A percentile compares a stretch with the other conserved stretches of the same genome.
These are phyloP conservation scores for Cyprinella venusta DNA, from an alignment of 2,797 vertebrate species.

Conservation along the genomic window DNA sequence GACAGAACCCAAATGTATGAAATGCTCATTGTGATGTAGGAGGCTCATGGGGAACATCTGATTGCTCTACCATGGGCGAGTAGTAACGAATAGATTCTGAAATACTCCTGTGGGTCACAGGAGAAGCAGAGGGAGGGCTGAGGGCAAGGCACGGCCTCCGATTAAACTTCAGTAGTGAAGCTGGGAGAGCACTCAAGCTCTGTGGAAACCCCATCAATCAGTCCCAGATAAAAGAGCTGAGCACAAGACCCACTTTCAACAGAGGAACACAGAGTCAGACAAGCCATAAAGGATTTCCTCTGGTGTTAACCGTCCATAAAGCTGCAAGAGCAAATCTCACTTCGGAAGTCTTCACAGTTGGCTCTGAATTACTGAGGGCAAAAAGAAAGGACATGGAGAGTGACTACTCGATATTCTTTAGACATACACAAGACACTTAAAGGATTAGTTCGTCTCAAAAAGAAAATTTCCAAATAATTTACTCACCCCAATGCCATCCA, in stretches of 20 bases:
- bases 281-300: constrained; percentile 72
- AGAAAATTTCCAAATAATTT: no score
- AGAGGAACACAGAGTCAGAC: constrained; percentile 62
- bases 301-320: constrained; percentile 62
- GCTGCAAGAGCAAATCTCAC: constrained; percentile 42
- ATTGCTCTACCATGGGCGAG: constrained; percentile 73
- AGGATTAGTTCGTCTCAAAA: no score
- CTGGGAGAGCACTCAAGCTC: constrained; percentile 68
- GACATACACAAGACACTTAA: neutral
- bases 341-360: neutral
- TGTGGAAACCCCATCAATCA: constrained; percentile 74
- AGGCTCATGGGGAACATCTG: constrained; percentile 59
- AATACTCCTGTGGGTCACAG: constrained; percentile 55
- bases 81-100: constrained; percentile 71
- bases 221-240: constrained; percentile 74
- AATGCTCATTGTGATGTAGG: constrained; percentile 39
- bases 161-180: constrained; percentile 66
- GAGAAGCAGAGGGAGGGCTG: constrained; percentile 45
- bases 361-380: neutral
- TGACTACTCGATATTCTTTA: constrained; percentile 9
- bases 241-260: constrained; percentile 68
- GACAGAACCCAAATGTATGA: constrained; percentile 11
- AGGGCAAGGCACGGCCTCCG: constrained; percentile 62
- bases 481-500: no score
- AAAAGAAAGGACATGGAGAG: neutral